Evolutionary conservation across 1,140 invertebrate genomes (phyloP).

Genomic region (Solenopsis invicta): DNA sequence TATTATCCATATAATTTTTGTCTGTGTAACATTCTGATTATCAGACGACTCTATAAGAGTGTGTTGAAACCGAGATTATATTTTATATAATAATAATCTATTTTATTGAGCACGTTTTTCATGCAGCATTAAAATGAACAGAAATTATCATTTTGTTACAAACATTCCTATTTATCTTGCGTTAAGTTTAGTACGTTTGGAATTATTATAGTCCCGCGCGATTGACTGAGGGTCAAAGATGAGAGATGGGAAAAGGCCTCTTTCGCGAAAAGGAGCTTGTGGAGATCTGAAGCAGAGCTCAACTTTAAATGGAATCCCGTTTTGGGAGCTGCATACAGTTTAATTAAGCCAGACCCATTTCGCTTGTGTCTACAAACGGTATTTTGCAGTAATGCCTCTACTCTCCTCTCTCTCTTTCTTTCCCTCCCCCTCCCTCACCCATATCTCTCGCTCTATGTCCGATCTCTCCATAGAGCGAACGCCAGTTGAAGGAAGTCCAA

Average conservation of each 20-base stretch:
- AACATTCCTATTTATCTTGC: not conserved
- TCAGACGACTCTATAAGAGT: not conserved
- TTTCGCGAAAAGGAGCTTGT: conserved; percentile 19
- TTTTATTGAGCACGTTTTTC: not conserved
- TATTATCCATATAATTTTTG: no score
- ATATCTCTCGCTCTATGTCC: not conserved
- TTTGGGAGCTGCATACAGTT: conserved; percentile 60
- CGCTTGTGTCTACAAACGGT: conserved; percentile 68
- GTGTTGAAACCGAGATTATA: not conserved
- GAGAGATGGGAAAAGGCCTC: not conserved
- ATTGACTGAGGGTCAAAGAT: conserved; percentile 27
- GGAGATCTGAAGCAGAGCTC: conserved; percentile 3
- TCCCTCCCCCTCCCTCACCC: not conserved
- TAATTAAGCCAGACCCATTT: conserved; percentile 73
- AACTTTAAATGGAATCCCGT: conserved; percentile 52
- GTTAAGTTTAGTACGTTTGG: not conserved
- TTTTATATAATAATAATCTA: not conserved
- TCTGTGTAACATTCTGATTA: not conserved
- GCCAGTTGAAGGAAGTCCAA: conserved; percentile 70
- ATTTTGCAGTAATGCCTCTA: conserved; percentile 60
- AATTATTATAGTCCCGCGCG: not conserved
- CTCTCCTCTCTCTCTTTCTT: conserved; percentile 21
- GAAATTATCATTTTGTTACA: not conserved
- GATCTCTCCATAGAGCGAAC: conserved; percentile 58
- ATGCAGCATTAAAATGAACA: not conserved